Evolutionary conservation across 1,140 invertebrate genomes (phyloP).

Genomic region (Danaus melanippus): DNA sequence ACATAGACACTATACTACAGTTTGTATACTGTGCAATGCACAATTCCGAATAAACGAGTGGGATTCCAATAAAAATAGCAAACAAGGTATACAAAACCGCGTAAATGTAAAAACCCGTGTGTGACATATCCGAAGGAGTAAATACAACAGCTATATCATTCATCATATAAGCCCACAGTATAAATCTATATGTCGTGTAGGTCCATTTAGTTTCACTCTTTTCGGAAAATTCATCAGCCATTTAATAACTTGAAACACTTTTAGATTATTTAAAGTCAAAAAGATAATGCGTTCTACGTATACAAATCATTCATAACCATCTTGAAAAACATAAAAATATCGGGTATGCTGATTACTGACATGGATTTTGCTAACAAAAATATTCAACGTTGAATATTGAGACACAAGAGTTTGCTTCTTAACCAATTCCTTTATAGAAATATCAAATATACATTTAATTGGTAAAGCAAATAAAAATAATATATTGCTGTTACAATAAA

Average conservation of each 20-base stretch:
- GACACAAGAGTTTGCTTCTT: too few species aligned
- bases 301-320: too few species aligned
- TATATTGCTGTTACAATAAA: constrained; percentile 49
- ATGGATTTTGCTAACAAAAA: too few species aligned
- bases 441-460: too few species aligned
- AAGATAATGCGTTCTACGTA: too few species aligned
- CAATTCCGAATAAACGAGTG: constrained; percentile 59
- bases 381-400: too few species aligned
- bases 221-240: constrained; percentile 31
- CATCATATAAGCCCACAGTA: constrained; percentile 57
- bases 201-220: constrained; percentile 4
- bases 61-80: constrained; percentile 50
- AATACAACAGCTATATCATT: constrained; percentile 46
- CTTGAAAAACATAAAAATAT: too few species aligned
- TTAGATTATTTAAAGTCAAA: too few species aligned
- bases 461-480: constrained; percentile 24
- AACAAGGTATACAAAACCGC: constrained; percentile 29
- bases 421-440: too few species aligned
- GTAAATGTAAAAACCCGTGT: constrained; percentile 45
- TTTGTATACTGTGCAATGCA: constrained; percentile 59
- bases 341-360: too few species aligned
- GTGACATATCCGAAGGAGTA: constrained; percentile 40
- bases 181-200: constrained; percentile 45
- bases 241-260: constrained; percentile 9
- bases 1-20: constrained; percentile 39